These are phyloP conservation scores for Pilophorus perplexus DNA, from an alignment of 2,888 invertebrate genomes.

Conservation along the genomic window DNA sequence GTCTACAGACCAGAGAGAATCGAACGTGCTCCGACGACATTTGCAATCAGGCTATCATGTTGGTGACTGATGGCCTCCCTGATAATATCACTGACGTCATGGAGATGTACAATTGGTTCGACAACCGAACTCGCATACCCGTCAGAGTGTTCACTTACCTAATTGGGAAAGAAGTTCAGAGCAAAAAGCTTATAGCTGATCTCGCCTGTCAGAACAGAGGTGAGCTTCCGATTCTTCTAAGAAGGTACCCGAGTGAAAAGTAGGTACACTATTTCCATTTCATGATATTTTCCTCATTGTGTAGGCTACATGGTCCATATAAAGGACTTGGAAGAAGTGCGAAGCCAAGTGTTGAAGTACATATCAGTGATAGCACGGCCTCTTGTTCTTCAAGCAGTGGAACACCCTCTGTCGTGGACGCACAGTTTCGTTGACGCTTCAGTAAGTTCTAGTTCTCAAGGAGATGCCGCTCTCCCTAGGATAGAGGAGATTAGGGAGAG, in stretches of 20 bases:
- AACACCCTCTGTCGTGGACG: slow-evolving; percentile 90
- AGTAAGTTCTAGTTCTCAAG: slow-evolving; percentile 56
- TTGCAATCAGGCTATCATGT: slow-evolving; percentile 95
- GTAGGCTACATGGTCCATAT: slow-evolving; percentile 92
- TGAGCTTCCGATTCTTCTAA: slow-evolving; percentile 49
- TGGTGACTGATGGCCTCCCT: slow-evolving; percentile 92
- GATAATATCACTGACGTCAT: slow-evolving; percentile 84
- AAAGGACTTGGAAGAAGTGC: slow-evolving; percentile 90
- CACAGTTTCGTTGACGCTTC: slow-evolving; percentile 86
- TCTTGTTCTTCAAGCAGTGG: slow-evolving; percentile 67
- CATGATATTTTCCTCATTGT: not conserved
- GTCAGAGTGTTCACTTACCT: slow-evolving; percentile 94
- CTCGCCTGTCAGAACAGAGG: slow-evolving; percentile 95
- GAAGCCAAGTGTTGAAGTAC: slow-evolving; percentile 93
- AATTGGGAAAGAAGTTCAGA: slow-evolving; percentile 89
- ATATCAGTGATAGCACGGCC: slow-evolving; percentile 90
- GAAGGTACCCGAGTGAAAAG: not conserved
- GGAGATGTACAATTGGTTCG: slow-evolving; percentile 72
- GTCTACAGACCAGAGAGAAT: slow-evolving; percentile 56
- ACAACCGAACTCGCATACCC: slow-evolving; percentile 68
- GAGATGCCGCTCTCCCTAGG: not conserved
- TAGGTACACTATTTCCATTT: not conserved
- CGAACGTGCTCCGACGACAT: slow-evolving; percentile 54
- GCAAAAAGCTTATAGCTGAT: slow-evolving; percentile 82
- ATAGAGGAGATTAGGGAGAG: not conserved